Percentiles rank a stretch among this genome's conserved stretches.
These are phyloP conservation scores for Epizoanthus scotinus DNA, from an alignment of 92 coral and sea anemone genomes.

Conservation along the genomic window DNA sequence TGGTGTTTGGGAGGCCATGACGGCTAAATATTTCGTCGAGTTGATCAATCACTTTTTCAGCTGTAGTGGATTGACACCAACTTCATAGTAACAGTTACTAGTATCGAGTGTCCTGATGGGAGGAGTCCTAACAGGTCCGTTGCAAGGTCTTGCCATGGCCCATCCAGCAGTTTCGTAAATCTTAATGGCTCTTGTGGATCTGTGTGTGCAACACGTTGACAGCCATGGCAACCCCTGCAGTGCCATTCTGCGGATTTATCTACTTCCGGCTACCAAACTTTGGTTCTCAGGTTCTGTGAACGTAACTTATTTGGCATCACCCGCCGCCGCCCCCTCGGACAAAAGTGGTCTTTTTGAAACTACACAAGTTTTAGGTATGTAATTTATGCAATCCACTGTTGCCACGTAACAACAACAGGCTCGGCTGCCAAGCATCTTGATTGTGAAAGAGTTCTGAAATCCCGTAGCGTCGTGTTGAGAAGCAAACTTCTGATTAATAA, in stretches of 20 bases:
- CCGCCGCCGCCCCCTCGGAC: too few species aligned
- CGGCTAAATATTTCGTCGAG: conserved; percentile 50
- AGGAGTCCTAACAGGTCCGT: conserved; percentile 52
- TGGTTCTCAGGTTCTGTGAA: conserved; percentile 55
- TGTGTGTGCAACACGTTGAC: conserved; percentile 2
- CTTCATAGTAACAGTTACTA: conserved; percentile 39
- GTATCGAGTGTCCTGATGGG: conserved; percentile 59
- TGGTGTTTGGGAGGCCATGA: conserved; percentile 53
- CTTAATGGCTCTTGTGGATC: neutral
- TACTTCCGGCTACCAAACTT: conserved; percentile 69
- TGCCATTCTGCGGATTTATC: conserved; percentile 56
- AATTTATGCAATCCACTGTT: too few species aligned
- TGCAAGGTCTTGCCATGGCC: conserved; percentile 61
- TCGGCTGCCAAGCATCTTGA: too few species aligned
- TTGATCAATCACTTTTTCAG: conserved; percentile 46
- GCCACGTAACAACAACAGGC: too few species aligned
- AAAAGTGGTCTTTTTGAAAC: too few species aligned
- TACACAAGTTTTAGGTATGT: too few species aligned
- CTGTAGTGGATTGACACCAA: conserved; percentile 31
- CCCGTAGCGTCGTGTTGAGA: too few species aligned
- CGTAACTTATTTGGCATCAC: conserved; percentile 36
- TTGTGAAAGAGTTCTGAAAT: too few species aligned
- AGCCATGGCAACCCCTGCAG: conserved; percentile 48
- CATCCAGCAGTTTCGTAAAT: conserved; percentile 46
- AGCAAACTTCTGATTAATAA: too few species aligned